Conservation (phyloP, 2,797 vertebrate species). For the Streptopelia turtur region DNA sequence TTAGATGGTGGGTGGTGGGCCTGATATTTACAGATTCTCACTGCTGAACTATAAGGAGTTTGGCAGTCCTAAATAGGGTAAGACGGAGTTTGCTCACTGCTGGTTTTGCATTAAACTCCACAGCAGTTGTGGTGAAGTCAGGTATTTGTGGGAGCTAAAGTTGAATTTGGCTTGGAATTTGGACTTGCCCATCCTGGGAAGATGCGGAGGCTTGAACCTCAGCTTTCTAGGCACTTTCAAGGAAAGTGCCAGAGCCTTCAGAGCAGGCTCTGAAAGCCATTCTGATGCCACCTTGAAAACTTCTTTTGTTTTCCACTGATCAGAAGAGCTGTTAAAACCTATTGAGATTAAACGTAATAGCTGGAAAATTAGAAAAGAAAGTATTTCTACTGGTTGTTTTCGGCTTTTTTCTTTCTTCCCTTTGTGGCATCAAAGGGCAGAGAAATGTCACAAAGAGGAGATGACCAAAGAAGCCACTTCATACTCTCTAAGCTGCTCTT, state of each 20-base stretch:
- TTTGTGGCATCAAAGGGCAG: not conserved
- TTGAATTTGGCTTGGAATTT: not conserved
- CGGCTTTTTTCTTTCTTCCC: not conserved
- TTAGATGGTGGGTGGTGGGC: not conserved
- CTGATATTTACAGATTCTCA: not conserved
- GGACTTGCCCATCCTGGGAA: not conserved
- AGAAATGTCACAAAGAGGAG: not conserved
- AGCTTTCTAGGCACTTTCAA: not conserved
- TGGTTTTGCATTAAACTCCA: not conserved
- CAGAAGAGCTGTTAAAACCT: not conserved
- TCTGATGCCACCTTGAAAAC: not conserved
- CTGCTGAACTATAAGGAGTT: not conserved
- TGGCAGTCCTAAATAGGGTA: not conserved
- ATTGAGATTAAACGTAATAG: not conserved
- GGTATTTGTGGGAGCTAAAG: not conserved
- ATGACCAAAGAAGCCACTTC: not conserved
- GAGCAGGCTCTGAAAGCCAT: not conserved
- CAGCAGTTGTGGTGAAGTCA: not conserved
- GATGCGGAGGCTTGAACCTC: not conserved
- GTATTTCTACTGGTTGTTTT: not conserved
- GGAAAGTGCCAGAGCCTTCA: not conserved
- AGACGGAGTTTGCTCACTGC: not conserved
- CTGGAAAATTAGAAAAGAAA: not conserved
- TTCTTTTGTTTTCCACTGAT: not conserved
- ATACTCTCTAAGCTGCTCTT: not conserved